Conservation (phyloP, 1,140 invertebrate species). For the Eulimnadia texana region DNA sequence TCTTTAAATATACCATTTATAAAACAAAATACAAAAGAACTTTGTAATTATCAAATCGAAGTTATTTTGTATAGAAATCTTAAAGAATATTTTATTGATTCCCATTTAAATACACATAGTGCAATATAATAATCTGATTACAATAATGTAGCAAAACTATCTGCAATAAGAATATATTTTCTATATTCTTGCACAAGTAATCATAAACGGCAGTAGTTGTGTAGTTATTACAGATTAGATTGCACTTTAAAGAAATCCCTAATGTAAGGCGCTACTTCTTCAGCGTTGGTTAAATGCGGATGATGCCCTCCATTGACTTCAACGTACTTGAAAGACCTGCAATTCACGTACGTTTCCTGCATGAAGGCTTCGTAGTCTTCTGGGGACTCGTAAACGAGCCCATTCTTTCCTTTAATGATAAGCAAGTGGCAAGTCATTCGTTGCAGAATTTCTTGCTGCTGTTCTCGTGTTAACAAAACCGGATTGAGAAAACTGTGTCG, state of each 20-base stretch:
- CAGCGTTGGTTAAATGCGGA: slow-evolving; percentile 61
- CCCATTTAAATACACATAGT: too few species aligned
- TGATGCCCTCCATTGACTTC: slow-evolving; percentile 68
- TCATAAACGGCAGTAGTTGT: too few species aligned
- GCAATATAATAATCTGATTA: too few species aligned
- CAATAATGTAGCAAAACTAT: too few species aligned
- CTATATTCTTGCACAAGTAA: too few species aligned
- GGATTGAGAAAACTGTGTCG: slow-evolving; percentile 14
- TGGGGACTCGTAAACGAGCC: slow-evolving; percentile 30
- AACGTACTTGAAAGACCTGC: slow-evolving; percentile 44
- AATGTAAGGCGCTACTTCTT: slow-evolving; percentile 36
- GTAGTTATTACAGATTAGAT: background rate
- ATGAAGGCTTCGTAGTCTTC: slow-evolving; percentile 31
- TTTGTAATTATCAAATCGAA: too few species aligned
- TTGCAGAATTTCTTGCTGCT: slow-evolving; percentile 18
- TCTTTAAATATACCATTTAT: too few species aligned
- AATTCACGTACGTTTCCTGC: slow-evolving; percentile 40
- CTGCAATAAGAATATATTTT: too few species aligned
- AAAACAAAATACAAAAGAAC: too few species aligned
- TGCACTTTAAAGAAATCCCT: slow-evolving; percentile 1
- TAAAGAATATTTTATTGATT: too few species aligned
- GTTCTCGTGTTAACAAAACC: slow-evolving; percentile 13
- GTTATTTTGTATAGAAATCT: too few species aligned
- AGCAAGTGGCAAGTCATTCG: slow-evolving; percentile 46
- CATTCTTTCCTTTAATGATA: slow-evolving; percentile 52